Base-by-base conservation (phyloP, 2,888 invertebrate species). In the Podabrus alpinus region DNA sequence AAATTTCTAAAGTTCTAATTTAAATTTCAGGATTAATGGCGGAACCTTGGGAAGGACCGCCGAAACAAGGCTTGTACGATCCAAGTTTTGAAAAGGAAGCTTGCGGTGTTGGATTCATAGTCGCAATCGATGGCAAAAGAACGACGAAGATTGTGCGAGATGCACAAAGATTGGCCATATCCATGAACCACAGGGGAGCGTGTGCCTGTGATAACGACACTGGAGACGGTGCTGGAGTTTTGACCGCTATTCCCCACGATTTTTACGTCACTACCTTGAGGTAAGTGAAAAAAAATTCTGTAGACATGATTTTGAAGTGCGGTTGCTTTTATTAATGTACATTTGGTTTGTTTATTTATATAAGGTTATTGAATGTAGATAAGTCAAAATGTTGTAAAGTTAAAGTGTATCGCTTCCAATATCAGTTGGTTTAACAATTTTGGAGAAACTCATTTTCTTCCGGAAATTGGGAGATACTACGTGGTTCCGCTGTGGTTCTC, bases 131-230 rank as follows among this genome's bases (percentile, higher is more conserved):
- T 91, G 99, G 99, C 82, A 92, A 92, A 85, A 92, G 94, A 80
- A 94, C 95, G 82, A 95, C 98, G 90, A 97, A 98, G 96, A 97
- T 99, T 87, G 92, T 99, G 83, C 93, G 94, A 85, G 98, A 99
- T 94, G 97, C 99, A 71, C 94, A 97, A 89, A 94, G 92, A 81
- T 92, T 99, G 89, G 95, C 99, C 77, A 94, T 94, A 87, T 95
- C 99, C 85, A 99, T 99, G 99, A 97, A 97, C 90, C 99, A 99
- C 89, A 95, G 99, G 80, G 99, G 99, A 84, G 99, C 99, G 69
- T 98, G 98, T 89, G 97, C 98, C 61, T 98, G 98, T 89, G 99
- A 99, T 90, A 99, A 99, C 89, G 98, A 99, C 88, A 98, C 98
- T 70, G 99, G 99, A 74, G 99, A 99, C 88, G 99, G 99, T 78